Evolutionary conservation across 2,888 invertebrate genomes (phyloP), one percentile per base, ranked within the genome.

Genomic region (Hemicrepidius hirtus): DNA sequence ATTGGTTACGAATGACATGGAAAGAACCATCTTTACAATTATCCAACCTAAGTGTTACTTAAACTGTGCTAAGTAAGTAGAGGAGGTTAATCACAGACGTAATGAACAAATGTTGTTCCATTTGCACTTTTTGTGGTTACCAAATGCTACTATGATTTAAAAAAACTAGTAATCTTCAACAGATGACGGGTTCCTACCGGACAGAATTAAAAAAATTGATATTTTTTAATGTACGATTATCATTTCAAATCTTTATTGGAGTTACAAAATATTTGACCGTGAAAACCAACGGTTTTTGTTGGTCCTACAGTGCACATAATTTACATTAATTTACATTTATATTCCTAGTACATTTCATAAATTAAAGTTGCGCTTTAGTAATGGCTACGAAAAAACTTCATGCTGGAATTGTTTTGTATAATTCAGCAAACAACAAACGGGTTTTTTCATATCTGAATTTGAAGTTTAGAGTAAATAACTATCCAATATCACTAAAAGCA

Each of bases 241-340:
- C 37, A 44, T 63, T 50, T 41, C 28, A 44, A 68, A 68, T 63
- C 32, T 35, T 71, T 40, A 62, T 62, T 71, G 44, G 53, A 67
- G 66, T 66, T 65, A 57, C 41, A 67, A 71, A 71, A 71, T 67
- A 63, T 67, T 63, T 62, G 67, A 71, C 71, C 71, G 71, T 71
- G 62, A 71, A 71, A 60, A 60, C 32, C 62, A 71, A 71, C 71
- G 67, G 71, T 62, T 60, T 71, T 67, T 63, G 60, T 62, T 67
- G 62, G 62, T 60, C 66, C 62, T 63, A 55, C 53, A 69, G 69
- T 69, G 69, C 69, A 40, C 69, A 59, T 67, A 71, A 71, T 71
- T 71, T 67, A 67, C 71, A 71, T 71, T 71, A 71, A 71, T 71
- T 71, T 67, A 62, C 71, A 71, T 71, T 66, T 70, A 70, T 65